These are phyloP conservation scores for Heliornis fulica DNA, from an alignment of 2,113 vertebrate genomes.

Conservation along the genomic window DNA sequence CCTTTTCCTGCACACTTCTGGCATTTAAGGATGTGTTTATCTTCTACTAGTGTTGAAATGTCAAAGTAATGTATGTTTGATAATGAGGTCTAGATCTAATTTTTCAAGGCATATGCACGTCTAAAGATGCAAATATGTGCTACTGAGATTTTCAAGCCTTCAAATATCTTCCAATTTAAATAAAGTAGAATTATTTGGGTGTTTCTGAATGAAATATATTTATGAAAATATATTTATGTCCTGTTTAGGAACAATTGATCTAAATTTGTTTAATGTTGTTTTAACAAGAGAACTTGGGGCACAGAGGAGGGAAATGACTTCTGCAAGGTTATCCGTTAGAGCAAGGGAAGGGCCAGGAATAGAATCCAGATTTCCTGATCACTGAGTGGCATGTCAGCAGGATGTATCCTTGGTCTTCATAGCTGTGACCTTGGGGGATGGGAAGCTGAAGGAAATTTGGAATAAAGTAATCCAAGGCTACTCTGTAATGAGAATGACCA, in stretches of 20 bases:
- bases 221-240: accelerated
- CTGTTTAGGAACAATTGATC: not conserved
- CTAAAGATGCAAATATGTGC: not conserved
- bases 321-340: not conserved
- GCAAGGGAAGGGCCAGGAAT: constrained; percentile 9
- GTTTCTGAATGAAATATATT: not conserved
- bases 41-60: not conserved
- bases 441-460: not conserved
- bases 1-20: not conserved
- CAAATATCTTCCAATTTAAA: not conserved
- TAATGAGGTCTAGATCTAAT: not conserved
- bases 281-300: not conserved
- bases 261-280: not conserved
- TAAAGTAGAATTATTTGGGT: not conserved
- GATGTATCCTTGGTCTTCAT: not conserved
- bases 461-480: not conserved
- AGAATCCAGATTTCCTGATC: constrained; percentile 39
- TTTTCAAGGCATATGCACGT: not conserved
- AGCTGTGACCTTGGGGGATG: not conserved
- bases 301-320: not conserved
- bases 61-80: not conserved
- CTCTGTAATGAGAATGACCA: not conserved
- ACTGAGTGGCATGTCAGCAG: constrained; percentile 12
- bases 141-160: not conserved
- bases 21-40: not conserved